These are phyloP conservation scores for Cephus rjabovi DNA, from an alignment of 2,888 invertebrate species.

Conservation along the genomic window DNA sequence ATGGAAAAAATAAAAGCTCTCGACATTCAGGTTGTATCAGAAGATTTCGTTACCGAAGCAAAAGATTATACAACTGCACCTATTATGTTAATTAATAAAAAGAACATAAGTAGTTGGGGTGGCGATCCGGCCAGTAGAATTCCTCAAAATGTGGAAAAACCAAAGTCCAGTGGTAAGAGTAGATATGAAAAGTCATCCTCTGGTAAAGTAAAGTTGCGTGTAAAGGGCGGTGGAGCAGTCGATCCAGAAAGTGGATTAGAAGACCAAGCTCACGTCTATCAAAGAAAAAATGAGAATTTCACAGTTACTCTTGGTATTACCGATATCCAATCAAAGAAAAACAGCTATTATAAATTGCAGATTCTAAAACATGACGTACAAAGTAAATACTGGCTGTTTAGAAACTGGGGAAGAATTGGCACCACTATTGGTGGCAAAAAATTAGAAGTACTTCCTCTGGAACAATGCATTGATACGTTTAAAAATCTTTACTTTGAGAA, in stretches of 20 bases:
- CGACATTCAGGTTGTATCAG: constrained; percentile 85
- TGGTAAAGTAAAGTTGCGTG: constrained; percentile 74
- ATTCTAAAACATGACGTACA: constrained; percentile 80
- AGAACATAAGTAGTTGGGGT: constrained; percentile 87
- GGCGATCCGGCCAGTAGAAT: constrained; percentile 73
- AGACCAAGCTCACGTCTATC: constrained; percentile 83
- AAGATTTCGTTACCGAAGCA: constrained; percentile 79
- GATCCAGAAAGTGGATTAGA: constrained; percentile 91
- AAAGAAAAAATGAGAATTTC: constrained; percentile 73
- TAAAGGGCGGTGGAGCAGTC: constrained; percentile 88
- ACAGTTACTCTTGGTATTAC: constrained; percentile 86
- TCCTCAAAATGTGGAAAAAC: constrained; percentile 71
- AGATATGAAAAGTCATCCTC: constrained; percentile 71
- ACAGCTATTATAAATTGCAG: constrained; percentile 96
- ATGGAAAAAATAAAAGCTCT: constrained; percentile 76
- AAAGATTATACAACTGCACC: constrained; percentile 73
- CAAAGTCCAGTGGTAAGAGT: constrained; percentile 73
- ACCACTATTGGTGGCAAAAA: constrained; percentile 88
- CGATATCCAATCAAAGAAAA: constrained; percentile 87
- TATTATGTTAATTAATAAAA: constrained; percentile 76
- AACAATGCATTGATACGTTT: constrained; percentile 76
- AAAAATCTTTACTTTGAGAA: constrained; percentile 77
- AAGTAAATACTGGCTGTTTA: constrained; percentile 81
- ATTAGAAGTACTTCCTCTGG: constrained; percentile 68
- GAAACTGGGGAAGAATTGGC: constrained; percentile 97